A percentile compares a stretch with the other conserved stretches of the same genome.
phyloP scores from a whole-genome alignment of 2,797 vertebrate species.

The Odontamblyopus rebecca region DNA sequence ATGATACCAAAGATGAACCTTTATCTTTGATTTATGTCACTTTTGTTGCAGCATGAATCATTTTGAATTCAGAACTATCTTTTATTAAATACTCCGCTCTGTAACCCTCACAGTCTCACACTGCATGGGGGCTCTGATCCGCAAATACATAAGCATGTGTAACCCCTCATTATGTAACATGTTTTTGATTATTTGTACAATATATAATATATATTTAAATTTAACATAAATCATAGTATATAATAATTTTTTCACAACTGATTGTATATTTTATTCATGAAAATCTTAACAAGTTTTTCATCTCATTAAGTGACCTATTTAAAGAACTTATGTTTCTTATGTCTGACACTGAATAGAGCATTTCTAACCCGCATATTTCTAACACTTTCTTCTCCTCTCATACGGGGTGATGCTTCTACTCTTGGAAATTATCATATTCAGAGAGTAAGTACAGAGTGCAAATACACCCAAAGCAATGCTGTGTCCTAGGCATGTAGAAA shows the following conservation, averaged over 20 bases:
- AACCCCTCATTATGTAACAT: background rate
- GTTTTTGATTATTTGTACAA: background rate
- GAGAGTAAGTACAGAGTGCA: slow-evolving; percentile 67
- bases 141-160: background rate
- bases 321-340: background rate
- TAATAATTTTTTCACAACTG: too few relatives aligned
- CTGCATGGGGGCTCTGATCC: background rate
- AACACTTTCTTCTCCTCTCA: slow-evolving; percentile 55
- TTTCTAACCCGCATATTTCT: slow-evolving; percentile 51
- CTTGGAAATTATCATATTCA: slow-evolving; percentile 58
- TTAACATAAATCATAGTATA: too few relatives aligned
- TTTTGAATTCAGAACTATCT: background rate
- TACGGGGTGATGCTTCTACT: slow-evolving; percentile 42
- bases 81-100: too few relatives aligned
- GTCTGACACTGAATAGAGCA: slow-evolving; percentile 17
- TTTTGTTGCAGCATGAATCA: background rate
- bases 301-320: background rate
- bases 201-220: too few relatives aligned
- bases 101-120: background rate
- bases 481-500: slow-evolving; percentile 6
- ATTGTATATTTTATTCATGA: too few relatives aligned
- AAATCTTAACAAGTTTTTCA: background rate
- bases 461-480: slow-evolving; percentile 4
- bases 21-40: background rate
- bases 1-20: background rate